These are phyloP conservation scores for Microtus oregoni DNA, from an alignment of 2,113 vertebrate species.

Conservation along the genomic window DNA sequence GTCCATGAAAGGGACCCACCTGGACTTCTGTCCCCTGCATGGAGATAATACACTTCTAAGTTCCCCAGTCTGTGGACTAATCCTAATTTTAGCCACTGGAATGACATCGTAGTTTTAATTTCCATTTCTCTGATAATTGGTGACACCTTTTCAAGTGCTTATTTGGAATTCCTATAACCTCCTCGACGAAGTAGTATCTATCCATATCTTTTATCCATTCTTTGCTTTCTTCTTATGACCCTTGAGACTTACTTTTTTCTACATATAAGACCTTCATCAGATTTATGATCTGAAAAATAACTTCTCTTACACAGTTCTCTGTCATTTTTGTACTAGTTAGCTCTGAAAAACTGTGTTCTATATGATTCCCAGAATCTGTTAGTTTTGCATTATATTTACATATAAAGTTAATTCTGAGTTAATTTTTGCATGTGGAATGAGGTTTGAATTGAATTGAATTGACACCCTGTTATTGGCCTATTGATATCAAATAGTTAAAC, in stretches of 20 bases:
- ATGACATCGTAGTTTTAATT: not conserved
- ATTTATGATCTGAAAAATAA: constrained; percentile 14
- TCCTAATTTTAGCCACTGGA: not conserved
- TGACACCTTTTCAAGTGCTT: not conserved
- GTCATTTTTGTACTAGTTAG: not conserved
- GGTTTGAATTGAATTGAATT: not conserved
- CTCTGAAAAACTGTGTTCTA: constrained; percentile 11
- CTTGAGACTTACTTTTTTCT: not conserved
- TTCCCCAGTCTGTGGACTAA: not conserved
- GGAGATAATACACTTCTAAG: not conserved
- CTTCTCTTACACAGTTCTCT: not conserved
- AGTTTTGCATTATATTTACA: not conserved
- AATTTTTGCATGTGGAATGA: not conserved
- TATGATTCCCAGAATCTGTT: not conserved
- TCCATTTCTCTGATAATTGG: not conserved
- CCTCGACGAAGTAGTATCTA: not conserved
- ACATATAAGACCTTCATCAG: not conserved
- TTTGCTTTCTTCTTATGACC: constrained; percentile 5
- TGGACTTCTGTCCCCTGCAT: not conserved
- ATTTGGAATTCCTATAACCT: not conserved
- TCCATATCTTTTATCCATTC: not conserved
- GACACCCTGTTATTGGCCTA: not conserved
- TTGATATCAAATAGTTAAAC: constrained; percentile 17
- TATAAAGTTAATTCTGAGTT: constrained; percentile 12
- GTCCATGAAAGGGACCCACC: not conserved